phyloP scores from a whole-genome alignment of 2,888 invertebrate species.

The Actias luna region DNA sequence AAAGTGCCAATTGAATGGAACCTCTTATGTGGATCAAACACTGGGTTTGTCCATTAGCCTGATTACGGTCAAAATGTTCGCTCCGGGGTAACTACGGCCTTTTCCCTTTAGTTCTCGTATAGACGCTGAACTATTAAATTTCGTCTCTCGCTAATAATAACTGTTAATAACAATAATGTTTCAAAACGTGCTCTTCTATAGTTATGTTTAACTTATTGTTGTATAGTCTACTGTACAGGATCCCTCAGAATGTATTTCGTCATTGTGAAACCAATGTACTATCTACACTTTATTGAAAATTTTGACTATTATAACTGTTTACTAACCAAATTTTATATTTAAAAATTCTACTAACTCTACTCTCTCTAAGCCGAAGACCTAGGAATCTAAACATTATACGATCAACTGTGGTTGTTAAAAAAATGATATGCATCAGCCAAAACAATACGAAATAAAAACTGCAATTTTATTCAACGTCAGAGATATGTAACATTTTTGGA shows the following conservation, averaged over 20 bases:
- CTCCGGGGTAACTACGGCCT: constrained; percentile 54
- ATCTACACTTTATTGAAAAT: no score
- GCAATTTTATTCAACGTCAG: no score
- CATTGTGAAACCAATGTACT: no score
- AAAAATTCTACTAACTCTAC: no score
- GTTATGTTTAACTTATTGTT: neutral
- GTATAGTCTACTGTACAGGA: neutral
- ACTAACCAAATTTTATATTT: no score
- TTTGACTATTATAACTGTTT: no score
- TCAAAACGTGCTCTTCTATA: neutral
- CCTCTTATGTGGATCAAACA: constrained; percentile 62
- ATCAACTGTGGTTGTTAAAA: no score
- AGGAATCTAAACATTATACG: no score
- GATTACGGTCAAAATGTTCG: constrained; percentile 75
- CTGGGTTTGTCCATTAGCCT: constrained; percentile 75
- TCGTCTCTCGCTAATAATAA: constrained; percentile 12
- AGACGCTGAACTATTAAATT: constrained; percentile 43
- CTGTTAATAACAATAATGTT: constrained; percentile 3
- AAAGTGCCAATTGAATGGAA: constrained; percentile 62
- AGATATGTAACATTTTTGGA: no score
- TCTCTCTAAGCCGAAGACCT: no score
- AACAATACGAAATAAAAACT: no score
- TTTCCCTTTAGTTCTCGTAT: constrained; percentile 49
- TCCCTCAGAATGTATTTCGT: neutral
- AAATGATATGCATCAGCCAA: no score